A percentile compares a stretch with the other conserved stretches of the same genome.
Evolutionary conservation across 2,113 vertebrate genomes (phyloP).

Genomic region (Maccullochella peelii): DNA sequence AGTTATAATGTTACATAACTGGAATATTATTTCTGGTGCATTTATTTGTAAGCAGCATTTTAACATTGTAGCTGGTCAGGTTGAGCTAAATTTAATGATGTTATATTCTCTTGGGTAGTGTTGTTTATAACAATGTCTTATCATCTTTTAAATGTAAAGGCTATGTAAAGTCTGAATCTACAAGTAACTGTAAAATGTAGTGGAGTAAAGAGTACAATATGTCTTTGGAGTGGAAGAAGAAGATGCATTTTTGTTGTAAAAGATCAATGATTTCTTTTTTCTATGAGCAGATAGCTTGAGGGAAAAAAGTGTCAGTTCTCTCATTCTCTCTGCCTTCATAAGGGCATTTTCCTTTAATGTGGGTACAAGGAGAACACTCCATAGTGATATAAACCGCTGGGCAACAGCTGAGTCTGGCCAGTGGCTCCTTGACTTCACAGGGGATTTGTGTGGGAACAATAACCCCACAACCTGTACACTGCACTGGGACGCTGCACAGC

Average conservation of each 20-base stretch:
- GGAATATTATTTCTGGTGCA: background rate
- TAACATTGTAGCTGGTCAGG: background rate
- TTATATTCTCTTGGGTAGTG: background rate
- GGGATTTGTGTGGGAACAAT: slow-evolving; percentile 30
- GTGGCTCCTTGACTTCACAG: slow-evolving; percentile 8
- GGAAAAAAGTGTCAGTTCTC: slow-evolving; percentile 1
- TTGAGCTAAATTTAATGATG: background rate
- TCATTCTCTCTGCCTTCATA: slow-evolving; percentile 20
- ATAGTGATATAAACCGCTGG: slow-evolving; percentile 23
- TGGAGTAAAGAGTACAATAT: background rate
- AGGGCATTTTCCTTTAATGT: slow-evolving; percentile 29
- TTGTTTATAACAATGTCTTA: background rate
- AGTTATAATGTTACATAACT: too few species aligned
- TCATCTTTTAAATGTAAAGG: background rate
- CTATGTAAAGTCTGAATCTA: background rate
- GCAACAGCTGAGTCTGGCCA: slow-evolving; percentile 29
- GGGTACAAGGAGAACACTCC: slow-evolving; percentile 14
- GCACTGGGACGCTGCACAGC: background rate
- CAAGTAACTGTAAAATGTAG: background rate
- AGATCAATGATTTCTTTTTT: slow-evolving; percentile 22
- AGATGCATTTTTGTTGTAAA: slow-evolving; percentile 20
- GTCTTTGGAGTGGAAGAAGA: background rate
- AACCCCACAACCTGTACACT: slow-evolving; percentile 27
- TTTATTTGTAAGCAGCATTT: background rate
- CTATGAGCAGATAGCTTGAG: background rate